Percentiles rank a stretch among this genome's conserved stretches.
Conservation (phyloP, 2,797 vertebrate genomes). For the Rallus crepitans region DNA sequence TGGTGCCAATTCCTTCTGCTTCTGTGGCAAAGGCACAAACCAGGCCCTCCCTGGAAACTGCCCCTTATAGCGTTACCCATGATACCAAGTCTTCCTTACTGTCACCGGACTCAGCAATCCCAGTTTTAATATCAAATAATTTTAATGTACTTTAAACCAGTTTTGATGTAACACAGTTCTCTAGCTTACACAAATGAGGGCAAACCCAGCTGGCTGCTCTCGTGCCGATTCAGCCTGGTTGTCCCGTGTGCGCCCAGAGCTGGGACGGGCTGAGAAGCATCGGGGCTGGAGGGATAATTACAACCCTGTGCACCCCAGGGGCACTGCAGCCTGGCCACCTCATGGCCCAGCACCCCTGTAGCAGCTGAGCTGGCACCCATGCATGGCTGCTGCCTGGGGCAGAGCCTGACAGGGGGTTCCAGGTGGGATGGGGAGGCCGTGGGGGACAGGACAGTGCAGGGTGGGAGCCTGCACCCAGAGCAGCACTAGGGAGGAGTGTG, state of each 20-base stretch:
- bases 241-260: background rate
- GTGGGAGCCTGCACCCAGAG: background rate
- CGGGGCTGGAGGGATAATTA: background rate
- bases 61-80: background rate
- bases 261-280: background rate
- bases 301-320: background rate
- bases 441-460: background rate
- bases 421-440: fast-evolving
- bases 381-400: fast-evolving
- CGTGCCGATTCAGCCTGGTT: background rate
- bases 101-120: background rate
- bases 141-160: slow-evolving; percentile 2
- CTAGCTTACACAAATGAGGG: background rate
- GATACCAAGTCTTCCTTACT: background rate
- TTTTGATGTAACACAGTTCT: slow-evolving; percentile 52
- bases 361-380: background rate
- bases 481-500: background rate
- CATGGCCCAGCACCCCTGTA: no score
- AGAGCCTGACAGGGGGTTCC: background rate
- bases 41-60: background rate
- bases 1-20: background rate
- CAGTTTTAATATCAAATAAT: slow-evolving; percentile 41
- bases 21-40: background rate
- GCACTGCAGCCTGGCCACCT: fast-evolving
- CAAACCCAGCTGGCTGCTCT: background rate